A percentile compares a stretch with the other conserved stretches of the same genome.
These are phyloP conservation scores for Brachionus asplanchnoidis DNA, from an alignment of 1,140 invertebrate genomes.

Conservation along the genomic window DNA sequence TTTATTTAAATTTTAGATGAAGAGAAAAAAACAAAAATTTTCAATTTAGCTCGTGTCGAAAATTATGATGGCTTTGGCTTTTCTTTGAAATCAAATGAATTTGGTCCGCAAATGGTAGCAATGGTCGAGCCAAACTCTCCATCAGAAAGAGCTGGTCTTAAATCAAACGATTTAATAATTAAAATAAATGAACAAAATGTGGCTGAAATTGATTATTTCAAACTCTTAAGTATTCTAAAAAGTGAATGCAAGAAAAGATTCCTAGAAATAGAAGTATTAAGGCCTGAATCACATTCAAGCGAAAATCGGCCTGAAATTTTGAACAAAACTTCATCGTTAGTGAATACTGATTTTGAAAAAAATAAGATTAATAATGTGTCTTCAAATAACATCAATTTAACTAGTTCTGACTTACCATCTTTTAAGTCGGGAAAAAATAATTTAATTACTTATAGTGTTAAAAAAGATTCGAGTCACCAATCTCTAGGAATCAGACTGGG, in stretches of 20 bases:
- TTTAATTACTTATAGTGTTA: neutral
- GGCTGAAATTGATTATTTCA: neutral
- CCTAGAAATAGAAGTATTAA: neutral
- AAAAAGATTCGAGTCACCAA: neutral
- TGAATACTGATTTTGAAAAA: too few species aligned
- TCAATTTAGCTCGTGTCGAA: neutral
- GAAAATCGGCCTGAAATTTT: too few species aligned
- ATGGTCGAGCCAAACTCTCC: slow-evolving; percentile 18
- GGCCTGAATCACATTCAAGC: neutral
- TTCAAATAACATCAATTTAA: too few species aligned
- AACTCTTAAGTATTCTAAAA: neutral
- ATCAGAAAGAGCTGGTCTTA: neutral
- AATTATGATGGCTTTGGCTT: slow-evolving; percentile 7
- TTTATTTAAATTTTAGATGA: neutral
- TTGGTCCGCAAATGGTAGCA: neutral
- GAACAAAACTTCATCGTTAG: too few species aligned
- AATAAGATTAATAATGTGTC: too few species aligned
- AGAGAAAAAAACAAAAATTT: neutral
- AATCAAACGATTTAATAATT: neutral
- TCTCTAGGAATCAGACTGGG: neutral
- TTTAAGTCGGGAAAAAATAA: too few species aligned
- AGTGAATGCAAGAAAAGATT: neutral
- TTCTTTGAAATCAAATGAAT: neutral
- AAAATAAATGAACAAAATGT: neutral
- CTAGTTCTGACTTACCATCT: too few species aligned